These are phyloP conservation scores for Oscheius sp. DNA, from an alignment of 2,888 invertebrate genomes.

Conservation along the genomic window DNA sequence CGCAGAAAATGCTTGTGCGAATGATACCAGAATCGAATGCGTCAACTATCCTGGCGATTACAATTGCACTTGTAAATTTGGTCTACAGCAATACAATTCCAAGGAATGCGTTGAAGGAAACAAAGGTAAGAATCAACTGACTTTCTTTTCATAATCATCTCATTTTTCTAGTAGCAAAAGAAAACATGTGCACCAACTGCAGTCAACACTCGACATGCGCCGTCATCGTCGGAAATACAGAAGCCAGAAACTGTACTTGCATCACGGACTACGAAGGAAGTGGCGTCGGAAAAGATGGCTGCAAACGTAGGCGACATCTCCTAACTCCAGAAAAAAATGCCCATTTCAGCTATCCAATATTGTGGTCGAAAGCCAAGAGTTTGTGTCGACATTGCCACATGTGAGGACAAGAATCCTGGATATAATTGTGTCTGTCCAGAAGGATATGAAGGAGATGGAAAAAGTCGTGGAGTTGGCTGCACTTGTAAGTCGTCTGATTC, in stretches of 20 bases:
- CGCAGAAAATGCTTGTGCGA: neutral
- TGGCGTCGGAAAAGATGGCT: conserved; percentile 9
- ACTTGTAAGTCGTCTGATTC: too few species aligned
- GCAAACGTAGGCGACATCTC: conserved; percentile 5
- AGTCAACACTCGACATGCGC: conserved; percentile 10
- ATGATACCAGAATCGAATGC: neutral
- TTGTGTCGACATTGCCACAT: neutral
- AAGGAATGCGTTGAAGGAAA: neutral
- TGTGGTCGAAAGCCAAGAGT: neutral
- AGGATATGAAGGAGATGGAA: conserved; percentile 12
- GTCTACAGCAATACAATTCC: neutral
- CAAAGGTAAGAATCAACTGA: neutral
- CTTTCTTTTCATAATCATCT: neutral
- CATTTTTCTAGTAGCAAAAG: neutral
- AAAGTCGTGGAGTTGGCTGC: neutral
- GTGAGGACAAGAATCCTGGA: neutral
- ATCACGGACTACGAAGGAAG: conserved; percentile 15
- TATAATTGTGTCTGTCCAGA: neutral
- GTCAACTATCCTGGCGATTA: conserved; percentile 8
- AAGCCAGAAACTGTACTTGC: conserved; percentile 28
- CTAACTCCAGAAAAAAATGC: too few species aligned
- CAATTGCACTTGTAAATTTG: conserved; percentile 11
- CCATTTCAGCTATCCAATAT: conserved; percentile 3
- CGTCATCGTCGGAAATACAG: neutral
- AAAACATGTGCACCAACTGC: neutral